Evolutionary conservation across 2,113 vertebrate species (phyloP).

Genomic region (Pseudorasbora parva): DNA sequence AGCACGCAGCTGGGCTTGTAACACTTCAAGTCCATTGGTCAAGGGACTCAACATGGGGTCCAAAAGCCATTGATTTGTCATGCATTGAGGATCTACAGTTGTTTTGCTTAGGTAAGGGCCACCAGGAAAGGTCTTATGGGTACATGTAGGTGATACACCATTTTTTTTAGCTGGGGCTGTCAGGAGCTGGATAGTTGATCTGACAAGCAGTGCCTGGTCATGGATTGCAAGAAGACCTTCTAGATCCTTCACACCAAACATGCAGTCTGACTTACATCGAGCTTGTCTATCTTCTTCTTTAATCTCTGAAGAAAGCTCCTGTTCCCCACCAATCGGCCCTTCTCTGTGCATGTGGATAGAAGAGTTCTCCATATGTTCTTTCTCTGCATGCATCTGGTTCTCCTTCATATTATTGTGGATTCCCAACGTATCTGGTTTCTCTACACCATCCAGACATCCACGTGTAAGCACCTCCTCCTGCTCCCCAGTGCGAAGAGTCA

Average conservation of each 20-base stretch:
- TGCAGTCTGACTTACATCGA: background rate
- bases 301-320: constrained; percentile 59
- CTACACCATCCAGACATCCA: constrained; percentile 75
- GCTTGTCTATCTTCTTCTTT: background rate
- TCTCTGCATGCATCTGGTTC: constrained; percentile 74
- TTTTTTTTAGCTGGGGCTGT: constrained; percentile 75
- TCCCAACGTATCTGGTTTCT: constrained; percentile 81
- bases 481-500: constrained; percentile 24
- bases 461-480: constrained; percentile 54
- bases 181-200: constrained; percentile 86
- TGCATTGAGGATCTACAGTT: constrained; percentile 73
- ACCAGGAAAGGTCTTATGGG: constrained; percentile 32
- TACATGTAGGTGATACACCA: constrained; percentile 43
- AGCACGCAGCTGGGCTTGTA: constrained; percentile 84
- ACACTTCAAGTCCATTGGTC: constrained; percentile 81
- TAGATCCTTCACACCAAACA: constrained; percentile 69
- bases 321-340: constrained; percentile 68
- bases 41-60: constrained; percentile 77
- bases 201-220: constrained; percentile 85
- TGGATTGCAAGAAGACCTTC: constrained; percentile 82
- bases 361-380: constrained; percentile 8
- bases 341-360: constrained; percentile 70
- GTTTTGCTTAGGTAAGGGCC: constrained; percentile 26
- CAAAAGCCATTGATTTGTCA: constrained; percentile 66
- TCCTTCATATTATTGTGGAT: constrained; percentile 69